Percentiles rank a stretch among this genome's conserved stretches.
Evolutionary conservation across 2,888 invertebrate species (phyloP).

Genomic region (Penaeus monodon): DNA sequence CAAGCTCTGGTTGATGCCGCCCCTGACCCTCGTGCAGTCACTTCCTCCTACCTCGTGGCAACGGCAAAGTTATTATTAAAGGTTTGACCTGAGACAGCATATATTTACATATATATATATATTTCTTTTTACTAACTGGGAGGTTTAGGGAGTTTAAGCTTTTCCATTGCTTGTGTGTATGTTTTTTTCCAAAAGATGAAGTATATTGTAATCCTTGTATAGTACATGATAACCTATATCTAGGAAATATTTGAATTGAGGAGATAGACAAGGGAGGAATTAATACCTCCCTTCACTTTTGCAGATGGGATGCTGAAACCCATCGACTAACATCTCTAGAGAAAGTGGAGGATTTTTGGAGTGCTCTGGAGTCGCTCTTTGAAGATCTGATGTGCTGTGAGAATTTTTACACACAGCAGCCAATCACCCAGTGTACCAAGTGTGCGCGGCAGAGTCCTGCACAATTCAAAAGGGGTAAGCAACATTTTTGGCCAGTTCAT

Average conservation of each 20-base stretch:
- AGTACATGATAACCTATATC: too few species aligned
- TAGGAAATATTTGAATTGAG: too few species aligned
- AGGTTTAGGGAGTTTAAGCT: too few species aligned
- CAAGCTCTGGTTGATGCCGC: slow-evolving; percentile 75
- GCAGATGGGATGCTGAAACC: slow-evolving; percentile 47
- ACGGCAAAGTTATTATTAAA: slow-evolving; percentile 73
- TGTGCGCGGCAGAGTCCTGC: slow-evolving; percentile 68
- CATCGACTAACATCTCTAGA: slow-evolving; percentile 73
- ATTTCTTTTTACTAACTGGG: not conserved
- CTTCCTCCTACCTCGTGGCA: slow-evolving; percentile 74
- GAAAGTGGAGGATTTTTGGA: slow-evolving; percentile 74
- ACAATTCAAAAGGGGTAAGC: slow-evolving; percentile 65
- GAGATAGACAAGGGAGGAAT: too few species aligned
- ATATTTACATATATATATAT: too few species aligned
- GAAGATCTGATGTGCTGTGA: slow-evolving; percentile 75
- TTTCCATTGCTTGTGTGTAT: too few species aligned
- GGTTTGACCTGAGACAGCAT: slow-evolving; percentile 66
- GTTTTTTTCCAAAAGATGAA: too few species aligned
- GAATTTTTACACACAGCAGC: slow-evolving; percentile 71
- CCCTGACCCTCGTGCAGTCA: slow-evolving; percentile 73
- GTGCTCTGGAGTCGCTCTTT: slow-evolving; percentile 73
- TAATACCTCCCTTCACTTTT: slow-evolving; percentile 15
- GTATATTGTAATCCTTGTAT: too few species aligned
- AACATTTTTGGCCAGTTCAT: not conserved
- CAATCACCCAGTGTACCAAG: slow-evolving; percentile 72